Conservation (phyloP, 1,140 invertebrate genomes). For the Heliconius melpomene region DNA sequence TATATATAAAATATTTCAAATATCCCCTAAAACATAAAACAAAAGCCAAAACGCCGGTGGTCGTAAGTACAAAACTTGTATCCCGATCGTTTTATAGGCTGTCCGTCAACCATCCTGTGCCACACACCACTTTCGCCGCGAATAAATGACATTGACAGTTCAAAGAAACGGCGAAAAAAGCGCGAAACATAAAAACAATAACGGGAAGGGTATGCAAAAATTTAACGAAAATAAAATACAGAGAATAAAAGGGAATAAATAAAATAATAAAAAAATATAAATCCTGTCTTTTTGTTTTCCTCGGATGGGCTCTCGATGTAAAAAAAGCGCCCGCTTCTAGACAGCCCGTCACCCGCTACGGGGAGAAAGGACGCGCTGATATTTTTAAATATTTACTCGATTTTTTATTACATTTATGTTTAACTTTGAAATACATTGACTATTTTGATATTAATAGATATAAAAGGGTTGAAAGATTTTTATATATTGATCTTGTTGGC, state of each 20-base stretch:
- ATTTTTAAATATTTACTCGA: constrained; percentile 31
- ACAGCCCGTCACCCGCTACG: constrained; percentile 60
- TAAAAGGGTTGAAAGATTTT: too few relatives aligned
- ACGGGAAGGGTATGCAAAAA: constrained; percentile 67
- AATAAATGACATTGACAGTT: constrained; percentile 63
- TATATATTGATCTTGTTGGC: too few relatives aligned
- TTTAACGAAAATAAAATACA: constrained; percentile 77
- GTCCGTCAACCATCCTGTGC: constrained; percentile 30
- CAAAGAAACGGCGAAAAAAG: constrained; percentile 52
- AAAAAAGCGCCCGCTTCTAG: constrained; percentile 79
- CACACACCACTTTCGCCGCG: constrained; percentile 32
- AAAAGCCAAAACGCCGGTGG: neutral
- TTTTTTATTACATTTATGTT: neutral
- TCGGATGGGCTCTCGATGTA: constrained; percentile 75
- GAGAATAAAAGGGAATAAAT: constrained; percentile 74
- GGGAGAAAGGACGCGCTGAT: constrained; percentile 45
- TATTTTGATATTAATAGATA: too few relatives aligned
- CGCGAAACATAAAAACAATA: constrained; percentile 67
- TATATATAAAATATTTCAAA: neutral
- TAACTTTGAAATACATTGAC: too few relatives aligned
- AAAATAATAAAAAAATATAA: constrained; percentile 81
- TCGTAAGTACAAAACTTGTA: constrained; percentile 8
- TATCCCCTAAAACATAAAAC: neutral
- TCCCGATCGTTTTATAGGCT: constrained; percentile 18
- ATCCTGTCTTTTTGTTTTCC: constrained; percentile 81